phyloP scores from a whole-genome alignment of 1,140 invertebrate species.

The Drosophila leontia region DNA sequence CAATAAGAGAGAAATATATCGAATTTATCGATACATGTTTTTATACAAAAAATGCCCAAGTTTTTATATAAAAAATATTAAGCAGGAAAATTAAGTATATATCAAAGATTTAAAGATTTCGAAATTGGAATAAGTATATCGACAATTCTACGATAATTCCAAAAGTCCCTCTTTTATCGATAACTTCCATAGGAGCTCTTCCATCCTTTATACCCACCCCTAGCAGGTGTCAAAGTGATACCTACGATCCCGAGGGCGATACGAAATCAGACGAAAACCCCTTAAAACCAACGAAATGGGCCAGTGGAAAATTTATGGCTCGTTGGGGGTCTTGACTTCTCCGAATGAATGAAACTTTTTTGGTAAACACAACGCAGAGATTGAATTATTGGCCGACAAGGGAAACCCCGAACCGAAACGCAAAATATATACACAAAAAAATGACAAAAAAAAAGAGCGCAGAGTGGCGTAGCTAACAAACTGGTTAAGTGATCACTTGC shows the following conservation, averaged over 20 bases:
- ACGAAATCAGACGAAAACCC: constrained; percentile 1
- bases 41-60: too few species aligned
- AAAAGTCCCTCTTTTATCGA: background rate
- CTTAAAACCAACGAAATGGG: constrained; percentile 20
- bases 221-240: background rate
- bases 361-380: constrained; percentile 38
- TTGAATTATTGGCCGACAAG: constrained; percentile 42
- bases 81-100: too few species aligned
- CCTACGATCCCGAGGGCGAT: constrained; percentile 12
- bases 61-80: too few species aligned
- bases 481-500: constrained; percentile 48
- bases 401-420: constrained; percentile 29
- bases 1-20: too few species aligned
- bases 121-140: too few species aligned
- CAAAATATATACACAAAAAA: constrained; percentile 1
- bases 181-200: background rate
- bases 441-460: constrained; percentile 2
- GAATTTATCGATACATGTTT: too few species aligned
- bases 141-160: background rate
- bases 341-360: constrained; percentile 39
- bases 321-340: constrained; percentile 22
- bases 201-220: background rate
- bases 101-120: too few species aligned
- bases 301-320: constrained; percentile 61
- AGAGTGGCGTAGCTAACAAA: constrained; percentile 33